phyloP scores from a whole-genome alignment of 35 echinoderm and acorn worm genomes.

The Hemicentrotus pulcherrimus region DNA sequence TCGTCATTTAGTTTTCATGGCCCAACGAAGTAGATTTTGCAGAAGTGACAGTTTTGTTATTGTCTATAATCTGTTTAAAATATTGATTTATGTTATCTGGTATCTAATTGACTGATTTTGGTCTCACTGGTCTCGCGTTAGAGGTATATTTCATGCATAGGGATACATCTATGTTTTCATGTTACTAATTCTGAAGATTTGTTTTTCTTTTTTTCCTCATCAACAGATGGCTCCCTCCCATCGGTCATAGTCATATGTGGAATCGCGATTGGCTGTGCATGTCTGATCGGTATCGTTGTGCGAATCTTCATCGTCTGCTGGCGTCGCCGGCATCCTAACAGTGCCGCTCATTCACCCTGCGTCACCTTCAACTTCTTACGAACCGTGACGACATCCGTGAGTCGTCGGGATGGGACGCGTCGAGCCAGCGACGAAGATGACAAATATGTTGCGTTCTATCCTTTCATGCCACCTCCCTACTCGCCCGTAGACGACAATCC shows the following conservation, averaged over 20 bases:
- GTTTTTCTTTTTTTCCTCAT: neutral
- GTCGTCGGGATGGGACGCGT: neutral
- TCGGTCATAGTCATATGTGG: neutral
- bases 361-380: neutral
- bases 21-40: too few species aligned
- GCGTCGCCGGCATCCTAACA: neutral
- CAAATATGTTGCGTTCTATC: constrained; percentile 36
- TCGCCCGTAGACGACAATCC: neutral
- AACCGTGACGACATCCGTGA: neutral
- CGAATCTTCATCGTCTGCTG: neutral
- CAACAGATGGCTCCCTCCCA: neutral
- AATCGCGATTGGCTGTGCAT: neutral
- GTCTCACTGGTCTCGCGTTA: too few species aligned
- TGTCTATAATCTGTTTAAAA: too few species aligned
- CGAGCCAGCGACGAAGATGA: neutral
- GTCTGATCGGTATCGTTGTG: constrained; percentile 20
- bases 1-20: too few species aligned
- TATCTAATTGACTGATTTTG: too few species aligned
- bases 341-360: neutral
- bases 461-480: constrained; percentile 36
- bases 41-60: too few species aligned
- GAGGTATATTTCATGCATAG: too few species aligned
- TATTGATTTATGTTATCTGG: too few species aligned
- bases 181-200: neutral
- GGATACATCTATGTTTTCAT: neutral